Percentiles rank a stretch among this genome's conserved stretches.
phyloP scores from a whole-genome alignment of 2,888 invertebrate genomes.

The Trissonchulus sp. region DNA sequence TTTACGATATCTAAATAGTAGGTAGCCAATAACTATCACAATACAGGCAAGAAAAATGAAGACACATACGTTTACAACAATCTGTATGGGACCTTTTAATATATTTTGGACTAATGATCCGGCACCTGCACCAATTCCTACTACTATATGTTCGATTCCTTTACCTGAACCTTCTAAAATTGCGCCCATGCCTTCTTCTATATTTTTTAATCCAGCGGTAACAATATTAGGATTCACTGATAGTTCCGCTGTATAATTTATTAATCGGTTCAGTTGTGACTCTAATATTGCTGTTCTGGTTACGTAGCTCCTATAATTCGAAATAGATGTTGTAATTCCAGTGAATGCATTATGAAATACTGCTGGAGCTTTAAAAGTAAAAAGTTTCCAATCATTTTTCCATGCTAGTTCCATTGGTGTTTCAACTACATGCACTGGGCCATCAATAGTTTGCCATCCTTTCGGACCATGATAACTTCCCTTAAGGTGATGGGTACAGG shows the following conservation, averaged over 20 bases:
- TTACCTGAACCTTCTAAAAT: background rate
- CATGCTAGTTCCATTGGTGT: background rate
- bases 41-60: too few species aligned
- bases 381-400: background rate
- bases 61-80: background rate
- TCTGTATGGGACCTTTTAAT: background rate
- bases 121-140: background rate
- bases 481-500: slow-evolving; percentile 16
- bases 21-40: too few species aligned
- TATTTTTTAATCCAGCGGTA: background rate
- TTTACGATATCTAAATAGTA: too few species aligned
- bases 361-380: background rate
- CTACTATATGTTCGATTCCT: background rate
- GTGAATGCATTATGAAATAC: background rate
- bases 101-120: background rate
- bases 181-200: background rate
- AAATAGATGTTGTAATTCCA: background rate
- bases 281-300: background rate
- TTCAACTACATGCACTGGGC: background rate
- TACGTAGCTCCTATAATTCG: background rate
- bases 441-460: background rate
- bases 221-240: background rate
- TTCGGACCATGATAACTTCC: background rate
- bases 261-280: background rate
- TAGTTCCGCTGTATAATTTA: slow-evolving; percentile 8